A percentile compares a stretch with the other conserved stretches of the same genome.
These are phyloP conservation scores for Percopsis omiscomaycus DNA, from an alignment of 2,797 vertebrate species.

Conservation along the genomic window DNA sequence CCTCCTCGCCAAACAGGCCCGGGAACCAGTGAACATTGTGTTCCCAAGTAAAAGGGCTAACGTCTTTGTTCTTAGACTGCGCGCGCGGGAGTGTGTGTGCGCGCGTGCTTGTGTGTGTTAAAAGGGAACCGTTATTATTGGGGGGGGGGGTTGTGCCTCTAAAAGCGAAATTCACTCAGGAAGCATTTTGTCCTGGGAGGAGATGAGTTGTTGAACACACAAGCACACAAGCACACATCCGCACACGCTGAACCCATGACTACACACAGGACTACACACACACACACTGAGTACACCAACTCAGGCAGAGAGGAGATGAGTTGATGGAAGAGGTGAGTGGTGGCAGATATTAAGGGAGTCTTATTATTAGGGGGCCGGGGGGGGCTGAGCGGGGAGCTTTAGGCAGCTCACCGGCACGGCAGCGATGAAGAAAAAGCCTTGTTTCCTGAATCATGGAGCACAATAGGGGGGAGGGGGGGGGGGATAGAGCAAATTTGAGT, in stretches of 20 bases:
- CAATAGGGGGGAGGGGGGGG: constrained; percentile 29
- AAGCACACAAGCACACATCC: constrained; percentile 9
- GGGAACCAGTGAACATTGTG: constrained; percentile 47
- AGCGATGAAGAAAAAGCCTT: constrained; percentile 62
- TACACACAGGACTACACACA: background rate
- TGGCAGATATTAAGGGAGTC: constrained; percentile 54
- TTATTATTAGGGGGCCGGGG: constrained; percentile 60
- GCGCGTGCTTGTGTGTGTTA: constrained; percentile 24
- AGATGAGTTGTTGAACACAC: constrained; percentile 63
- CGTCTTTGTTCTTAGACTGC: constrained; percentile 30
- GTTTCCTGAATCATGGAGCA: constrained; percentile 41
- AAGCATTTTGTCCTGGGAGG: constrained; percentile 70
- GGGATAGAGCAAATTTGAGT: constrained; percentile 28
- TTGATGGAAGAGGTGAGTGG: constrained; percentile 60
- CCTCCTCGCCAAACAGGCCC: constrained; percentile 43
- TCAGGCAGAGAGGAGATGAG: constrained; percentile 41
- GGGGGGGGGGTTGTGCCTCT: constrained; percentile 49
- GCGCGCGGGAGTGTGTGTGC: constrained; percentile 12
- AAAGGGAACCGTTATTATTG: constrained; percentile 63
- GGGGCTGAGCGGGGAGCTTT: constrained; percentile 40
- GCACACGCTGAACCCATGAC: constrained; percentile 18
- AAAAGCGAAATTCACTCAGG: constrained; percentile 71
- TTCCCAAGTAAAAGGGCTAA: constrained; percentile 49
- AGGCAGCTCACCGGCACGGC: constrained; percentile 8
- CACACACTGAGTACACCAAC: background rate